A percentile compares a stretch with the other conserved stretches of the same genome.
These are phyloP conservation scores for Gandaritis pyraliata DNA, from an alignment of 2,888 invertebrate species.

Conservation along the genomic window DNA sequence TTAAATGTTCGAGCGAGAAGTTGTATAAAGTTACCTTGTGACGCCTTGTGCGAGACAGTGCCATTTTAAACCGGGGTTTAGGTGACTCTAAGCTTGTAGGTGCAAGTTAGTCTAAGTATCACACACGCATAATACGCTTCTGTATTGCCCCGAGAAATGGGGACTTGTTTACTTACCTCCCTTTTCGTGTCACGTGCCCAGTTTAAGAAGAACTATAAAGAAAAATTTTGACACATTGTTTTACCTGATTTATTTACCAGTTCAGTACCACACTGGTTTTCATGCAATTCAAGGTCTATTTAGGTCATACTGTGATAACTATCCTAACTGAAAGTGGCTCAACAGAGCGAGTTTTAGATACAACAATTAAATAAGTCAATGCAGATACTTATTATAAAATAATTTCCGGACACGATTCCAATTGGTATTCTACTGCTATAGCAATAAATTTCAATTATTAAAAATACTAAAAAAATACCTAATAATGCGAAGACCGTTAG, in stretches of 20 bases:
- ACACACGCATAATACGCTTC: constrained; percentile 65
- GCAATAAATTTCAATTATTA: no score
- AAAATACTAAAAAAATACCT: no score
- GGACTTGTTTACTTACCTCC: constrained; percentile 73
- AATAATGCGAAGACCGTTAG: neutral
- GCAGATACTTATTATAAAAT: no score
- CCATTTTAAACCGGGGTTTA: neutral
- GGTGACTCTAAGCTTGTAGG: neutral
- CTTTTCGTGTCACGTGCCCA: constrained; percentile 68
- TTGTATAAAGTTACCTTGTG: no score
- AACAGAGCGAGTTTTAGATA: neutral
- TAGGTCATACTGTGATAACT: neutral
- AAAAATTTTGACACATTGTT: constrained; percentile 10
- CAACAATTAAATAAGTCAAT: neutral
- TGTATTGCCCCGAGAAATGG: constrained; percentile 73
- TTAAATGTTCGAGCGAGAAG: no score
- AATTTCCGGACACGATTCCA: no score
- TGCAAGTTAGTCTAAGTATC: constrained; percentile 56
- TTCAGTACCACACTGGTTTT: neutral
- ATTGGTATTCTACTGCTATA: no score
- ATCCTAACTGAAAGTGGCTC: neutral
- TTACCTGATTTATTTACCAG: neutral
- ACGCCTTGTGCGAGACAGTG: neutral
- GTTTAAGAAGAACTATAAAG: constrained; percentile 38
- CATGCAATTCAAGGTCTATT: neutral